Evolutionary conservation across 2,888 invertebrate species (phyloP).

Genomic region (Callinectes sapidus): DNA sequence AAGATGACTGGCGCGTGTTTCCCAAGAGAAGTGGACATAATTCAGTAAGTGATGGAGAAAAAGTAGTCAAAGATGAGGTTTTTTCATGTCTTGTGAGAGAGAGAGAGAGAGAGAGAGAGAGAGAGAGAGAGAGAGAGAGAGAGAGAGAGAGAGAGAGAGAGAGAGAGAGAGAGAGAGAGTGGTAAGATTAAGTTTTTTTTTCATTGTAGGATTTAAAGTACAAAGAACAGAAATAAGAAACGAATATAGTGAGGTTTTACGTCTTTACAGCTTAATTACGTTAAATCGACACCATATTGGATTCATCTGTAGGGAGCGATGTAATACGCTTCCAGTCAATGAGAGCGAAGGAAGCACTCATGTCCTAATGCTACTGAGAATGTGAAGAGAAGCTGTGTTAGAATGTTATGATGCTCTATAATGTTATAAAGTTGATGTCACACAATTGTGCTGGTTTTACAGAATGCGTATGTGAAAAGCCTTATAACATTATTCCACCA

Average conservation of each 20-base stretch:
- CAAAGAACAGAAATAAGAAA: no score
- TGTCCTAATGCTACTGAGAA: neutral
- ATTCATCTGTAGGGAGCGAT: neutral
- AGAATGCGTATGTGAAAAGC: neutral
- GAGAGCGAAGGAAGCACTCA: no score
- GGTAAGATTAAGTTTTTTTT: no score
- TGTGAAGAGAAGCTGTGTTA: neutral
- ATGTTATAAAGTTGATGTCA: neutral
- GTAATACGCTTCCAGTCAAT: neutral
- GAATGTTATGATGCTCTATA: neutral
- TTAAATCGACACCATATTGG: no score
- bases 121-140: slow-evolving; percentile 1
- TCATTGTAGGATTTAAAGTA: no score
- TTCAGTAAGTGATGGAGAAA: neutral
- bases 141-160: neutral
- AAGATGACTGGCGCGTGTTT: neutral
- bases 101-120: slow-evolving; percentile 24
- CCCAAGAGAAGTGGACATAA: neutral
- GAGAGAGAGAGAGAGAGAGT: neutral
- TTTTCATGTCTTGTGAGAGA: neutral
- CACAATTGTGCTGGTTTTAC: neutral
- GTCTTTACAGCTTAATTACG: no score
- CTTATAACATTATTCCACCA: neutral
- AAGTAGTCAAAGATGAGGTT: neutral
- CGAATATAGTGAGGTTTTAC: no score